Base-by-base conservation (phyloP, 2,113 vertebrate species). In the Sapayoa aenigma region DNA sequence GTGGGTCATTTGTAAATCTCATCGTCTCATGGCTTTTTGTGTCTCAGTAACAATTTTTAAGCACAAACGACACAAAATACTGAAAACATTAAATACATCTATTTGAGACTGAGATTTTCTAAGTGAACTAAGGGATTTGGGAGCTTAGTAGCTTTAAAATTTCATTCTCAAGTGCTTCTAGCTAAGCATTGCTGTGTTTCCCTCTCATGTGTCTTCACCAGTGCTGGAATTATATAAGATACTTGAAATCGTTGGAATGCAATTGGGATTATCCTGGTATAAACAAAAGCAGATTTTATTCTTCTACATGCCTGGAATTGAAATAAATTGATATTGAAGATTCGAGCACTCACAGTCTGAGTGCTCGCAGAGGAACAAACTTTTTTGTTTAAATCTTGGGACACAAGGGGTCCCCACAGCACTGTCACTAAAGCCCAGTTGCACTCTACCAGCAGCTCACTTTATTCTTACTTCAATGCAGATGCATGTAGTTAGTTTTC, bases 401-500 rank as follows among this genome's bases (percentile, higher is more conserved):
- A 96, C 98, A 95, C 96, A 85, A 98, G 98, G 89, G 97, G 98
- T 92, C 96, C 90, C 96, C 95, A 93, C 88, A 25, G 75, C 86
- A 96, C 97, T 94, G 49, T 15, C 6, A 9, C 94, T 96, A 11
- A 84, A 81, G 52, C 44, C 30, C 6, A 24, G 44, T 6, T 67
- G 14, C 12, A 3, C 20, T 56, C 44, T 72, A 39, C 69, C 20
- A 28, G 49, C 53, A 30, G 50, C 56, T 86, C 68, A 56, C 68
- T 95, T 80, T 42, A 39, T 53, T 14, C 41, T 60, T 42, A 42
- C 47, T 93, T 84, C 50, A 53, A 55, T 9, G 8, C 44, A 33
- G 47, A 66, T 42, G 53, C 35, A 25, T 16, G 24, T 31, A 69
- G 21, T 72, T 87, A 39, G 20, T 74, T 87, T 93, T 88, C 30